phyloP scores from a whole-genome alignment of 1,140 invertebrate species.

The Drosophila ohnishii region DNA sequence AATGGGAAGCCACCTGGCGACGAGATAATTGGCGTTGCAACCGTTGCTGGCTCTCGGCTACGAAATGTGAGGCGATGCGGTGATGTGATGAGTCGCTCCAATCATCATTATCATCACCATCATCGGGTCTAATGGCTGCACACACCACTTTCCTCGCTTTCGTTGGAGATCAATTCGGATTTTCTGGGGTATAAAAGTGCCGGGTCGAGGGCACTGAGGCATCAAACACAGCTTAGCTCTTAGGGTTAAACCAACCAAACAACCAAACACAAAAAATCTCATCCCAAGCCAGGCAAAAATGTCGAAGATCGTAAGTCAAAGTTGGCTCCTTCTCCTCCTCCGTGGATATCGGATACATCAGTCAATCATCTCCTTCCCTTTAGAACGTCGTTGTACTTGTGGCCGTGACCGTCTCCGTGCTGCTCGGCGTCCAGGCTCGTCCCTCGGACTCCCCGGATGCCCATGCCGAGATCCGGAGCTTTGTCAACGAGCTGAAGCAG shows the following conservation, averaged over 20 bases:
- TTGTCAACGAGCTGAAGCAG: slow-evolving; percentile 64
- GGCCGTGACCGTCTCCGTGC: slow-evolving; percentile 33
- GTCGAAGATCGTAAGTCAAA: slow-evolving; percentile 68
- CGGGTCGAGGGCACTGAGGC: slow-evolving; percentile 37
- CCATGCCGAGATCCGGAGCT: slow-evolving; percentile 73
- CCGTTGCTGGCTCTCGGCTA: slow-evolving; percentile 42
- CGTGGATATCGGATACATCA: not conserved
- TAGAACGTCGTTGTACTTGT: slow-evolving; percentile 47
- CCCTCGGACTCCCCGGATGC: slow-evolving; percentile 66
- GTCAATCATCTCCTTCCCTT: slow-evolving; percentile 9
- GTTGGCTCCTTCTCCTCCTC: not conserved
- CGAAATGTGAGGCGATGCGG: slow-evolving; percentile 14
- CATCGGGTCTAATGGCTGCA: slow-evolving; percentile 55
- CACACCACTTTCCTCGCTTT: slow-evolving; percentile 59
- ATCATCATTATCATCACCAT: slow-evolving; percentile 57
- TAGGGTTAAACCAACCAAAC: slow-evolving; percentile 59
- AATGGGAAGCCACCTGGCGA: slow-evolving; percentile 51
- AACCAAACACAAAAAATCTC: slow-evolving; percentile 40
- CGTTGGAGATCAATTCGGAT: slow-evolving; percentile 36
- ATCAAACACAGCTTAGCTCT: slow-evolving; percentile 74
- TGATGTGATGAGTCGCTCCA: slow-evolving; percentile 39
- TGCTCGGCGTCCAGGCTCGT: slow-evolving; percentile 31
- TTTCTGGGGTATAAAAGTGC: slow-evolving; percentile 59
- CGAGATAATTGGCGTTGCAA: slow-evolving; percentile 71
- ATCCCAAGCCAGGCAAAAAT: slow-evolving; percentile 71